Evolutionary conservation across 2,888 invertebrate species (phyloP), one percentile per base, ranked within the genome.

Genomic region (Lomographa bimaculata): DNA sequence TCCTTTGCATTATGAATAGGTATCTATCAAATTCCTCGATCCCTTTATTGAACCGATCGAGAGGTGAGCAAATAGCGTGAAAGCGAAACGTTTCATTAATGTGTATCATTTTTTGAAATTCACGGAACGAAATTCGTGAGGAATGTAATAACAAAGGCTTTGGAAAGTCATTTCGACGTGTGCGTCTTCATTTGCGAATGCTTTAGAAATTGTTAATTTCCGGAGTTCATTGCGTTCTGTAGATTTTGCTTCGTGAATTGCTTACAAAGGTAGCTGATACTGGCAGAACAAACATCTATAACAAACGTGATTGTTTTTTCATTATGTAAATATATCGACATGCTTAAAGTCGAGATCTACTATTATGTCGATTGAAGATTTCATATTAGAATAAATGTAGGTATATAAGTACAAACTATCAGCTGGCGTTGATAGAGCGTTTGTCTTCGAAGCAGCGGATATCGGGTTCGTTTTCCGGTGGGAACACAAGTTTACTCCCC

Each of bases 1-100:
- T 64, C 76, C 75, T 82, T 81, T 79, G 79, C 81, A 79, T 80
- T 80, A 82, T 80, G 76, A 80, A 81, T 76, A 49, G 42, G 45
- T 53, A 78, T 79, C 76, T 79, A 77, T 74, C 71, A 75, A 79
- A 79, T 77, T 72, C 68, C 66, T 51, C 60, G 67, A 71, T 68
- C 67, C 57, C 65, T 70, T 80, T 79, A 79, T 82, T 77, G 71
- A 68, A 63, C 57, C 57, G 68, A 69, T 70, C 61, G 71, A 76
- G 71, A 64, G 71, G 58, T 66, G 58, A 69, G 64, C 68, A 75
- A 78, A 78, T 70, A 77, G 57, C 57, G 57, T 51, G 51, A 61
- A 63, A 64, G 60, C 54, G 55, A 67, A 61, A 57, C 57, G 67
- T 60, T 71, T 71, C 61, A 67, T 69, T 71, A 71, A 69, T 64